Evolutionary conservation across 2,888 invertebrate species (phyloP), one percentile per base, ranked within the genome.

Genomic region (Steromphala cineraria): DNA sequence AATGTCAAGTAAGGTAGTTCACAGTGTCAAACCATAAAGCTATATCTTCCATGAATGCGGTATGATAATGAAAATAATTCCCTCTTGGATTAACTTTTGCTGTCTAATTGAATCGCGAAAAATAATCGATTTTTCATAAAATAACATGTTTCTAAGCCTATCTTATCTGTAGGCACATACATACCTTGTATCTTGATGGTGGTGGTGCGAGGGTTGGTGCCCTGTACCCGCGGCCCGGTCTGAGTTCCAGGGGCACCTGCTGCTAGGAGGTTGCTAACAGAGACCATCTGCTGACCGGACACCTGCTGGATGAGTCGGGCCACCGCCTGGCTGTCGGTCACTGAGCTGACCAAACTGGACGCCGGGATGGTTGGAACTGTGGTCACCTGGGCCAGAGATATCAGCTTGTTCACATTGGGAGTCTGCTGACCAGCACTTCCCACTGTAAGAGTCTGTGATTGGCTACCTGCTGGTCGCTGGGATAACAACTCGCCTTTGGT

Each of bases 101-200:
- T n/a, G n/a, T n/a, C 36, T 5, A 36, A 3, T 36, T 36, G 36
- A 46, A 46, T 8, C 5, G 46, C 5, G 4, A 46, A 10, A 5
- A 10, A 10, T 52, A 80, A 28, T 28, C 5, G 5, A 10, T 24
- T 21, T 10, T 31, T 31, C 7, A 19, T 21, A 67, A 28, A 21
- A 28, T n/a, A 53, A n/a, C 10, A 19, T 52, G 31, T 21, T 46
- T 53, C n/a, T 19, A n/a, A 19, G 21, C 13, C 21, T 2, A 52
- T 53, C 3, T n/a, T 0, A 55, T 56, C 13, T 31, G 3, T 56
- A 62, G 5, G 24, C 2, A 76, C n/a, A n/a, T n/a, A n/a, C n/a
- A 74, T 82, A 89, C 90, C 89, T 82, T 90, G 90, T 81, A 90
- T 86, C 78, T 90, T 90, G 31, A 90, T 84, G 17, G 90, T 88